Evolutionary conservation across 2,797 vertebrate species (phyloP).

Genomic region (Channa striata): DNA sequence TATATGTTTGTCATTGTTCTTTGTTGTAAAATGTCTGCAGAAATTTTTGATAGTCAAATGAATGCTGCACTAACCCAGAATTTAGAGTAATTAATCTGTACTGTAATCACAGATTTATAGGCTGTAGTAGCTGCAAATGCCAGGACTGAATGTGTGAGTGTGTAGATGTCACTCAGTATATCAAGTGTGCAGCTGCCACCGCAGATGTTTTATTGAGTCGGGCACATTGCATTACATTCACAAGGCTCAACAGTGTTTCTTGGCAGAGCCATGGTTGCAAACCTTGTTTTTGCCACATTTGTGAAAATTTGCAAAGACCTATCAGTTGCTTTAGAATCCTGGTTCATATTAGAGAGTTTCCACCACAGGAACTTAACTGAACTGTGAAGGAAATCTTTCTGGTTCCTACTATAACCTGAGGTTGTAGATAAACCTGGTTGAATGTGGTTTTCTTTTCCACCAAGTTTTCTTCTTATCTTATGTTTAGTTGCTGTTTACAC

Average conservation of each 20-base stretch:
- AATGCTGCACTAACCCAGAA: background rate
- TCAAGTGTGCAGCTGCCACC: slow-evolving; percentile 42
- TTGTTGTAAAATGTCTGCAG: background rate
- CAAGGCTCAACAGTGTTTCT: slow-evolving; percentile 17
- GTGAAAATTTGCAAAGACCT: background rate
- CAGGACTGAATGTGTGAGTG: slow-evolving; percentile 27
- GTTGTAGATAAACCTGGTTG: too few relatives aligned
- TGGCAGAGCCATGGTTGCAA: background rate
- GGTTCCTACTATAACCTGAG: too few relatives aligned
- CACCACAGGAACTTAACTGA: too few relatives aligned
- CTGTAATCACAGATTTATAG: slow-evolving; percentile 10
- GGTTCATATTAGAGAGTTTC: background rate
- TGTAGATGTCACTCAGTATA: slow-evolving; percentile 23
- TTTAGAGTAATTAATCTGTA: slow-evolving; percentile 1
- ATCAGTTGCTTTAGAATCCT: background rate
- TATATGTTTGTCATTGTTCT: background rate
- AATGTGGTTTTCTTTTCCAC: too few relatives aligned
- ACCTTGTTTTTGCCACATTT: background rate
- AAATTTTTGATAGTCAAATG: slow-evolving; percentile 15
- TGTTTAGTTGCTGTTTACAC: too few relatives aligned
- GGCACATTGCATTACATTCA: slow-evolving; percentile 25
- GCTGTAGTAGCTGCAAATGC: slow-evolving; percentile 27
- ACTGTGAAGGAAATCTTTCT: too few relatives aligned
- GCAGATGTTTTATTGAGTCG: slow-evolving; percentile 54
- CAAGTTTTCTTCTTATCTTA: too few relatives aligned